These are phyloP conservation scores for Carassius carassius DNA, from an alignment of 2,113 vertebrate species.

Conservation along the genomic window DNA sequence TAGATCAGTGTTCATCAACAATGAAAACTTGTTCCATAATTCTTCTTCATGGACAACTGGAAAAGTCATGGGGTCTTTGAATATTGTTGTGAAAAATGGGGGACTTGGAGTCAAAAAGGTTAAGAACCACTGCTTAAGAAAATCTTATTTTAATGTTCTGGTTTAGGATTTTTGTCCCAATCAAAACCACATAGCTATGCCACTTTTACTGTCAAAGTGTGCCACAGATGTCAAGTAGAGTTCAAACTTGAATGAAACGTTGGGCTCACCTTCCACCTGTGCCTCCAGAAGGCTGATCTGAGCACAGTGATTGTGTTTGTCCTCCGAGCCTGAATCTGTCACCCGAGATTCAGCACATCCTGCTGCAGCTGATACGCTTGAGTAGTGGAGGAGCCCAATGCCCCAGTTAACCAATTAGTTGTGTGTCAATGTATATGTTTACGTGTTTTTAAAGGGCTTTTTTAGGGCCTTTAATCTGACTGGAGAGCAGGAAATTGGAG, in stretches of 20 bases:
- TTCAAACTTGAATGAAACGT: not conserved
- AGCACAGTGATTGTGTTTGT: constrained; percentile 66
- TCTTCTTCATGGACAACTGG: too few relatives aligned
- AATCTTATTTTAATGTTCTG: too few relatives aligned
- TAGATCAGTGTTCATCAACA: too few relatives aligned
- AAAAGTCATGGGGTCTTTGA: too few relatives aligned
- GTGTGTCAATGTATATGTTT: constrained; percentile 46
- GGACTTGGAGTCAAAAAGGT: too few relatives aligned
- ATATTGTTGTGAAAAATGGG: too few relatives aligned
- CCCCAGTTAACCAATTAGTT: constrained; percentile 75
- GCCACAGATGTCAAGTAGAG: not conserved
- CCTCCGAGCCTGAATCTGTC: constrained; percentile 72
- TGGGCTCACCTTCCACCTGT: constrained; percentile 70
- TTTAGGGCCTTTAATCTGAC: not conserved
- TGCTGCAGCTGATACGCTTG: constrained; percentile 65
- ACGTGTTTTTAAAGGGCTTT: not conserved
- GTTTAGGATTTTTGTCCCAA: too few relatives aligned
- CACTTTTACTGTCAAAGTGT: not conserved
- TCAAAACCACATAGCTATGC: not conserved
- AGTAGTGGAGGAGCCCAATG: constrained; percentile 69
- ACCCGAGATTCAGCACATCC: constrained; percentile 73
- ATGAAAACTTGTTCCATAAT: too few relatives aligned
- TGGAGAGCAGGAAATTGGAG: not conserved
- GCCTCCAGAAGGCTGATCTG: constrained; percentile 74
- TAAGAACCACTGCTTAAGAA: too few relatives aligned